phyloP scores from a whole-genome alignment of 2,888 invertebrate species.

The Cephonodes hylas region DNA sequence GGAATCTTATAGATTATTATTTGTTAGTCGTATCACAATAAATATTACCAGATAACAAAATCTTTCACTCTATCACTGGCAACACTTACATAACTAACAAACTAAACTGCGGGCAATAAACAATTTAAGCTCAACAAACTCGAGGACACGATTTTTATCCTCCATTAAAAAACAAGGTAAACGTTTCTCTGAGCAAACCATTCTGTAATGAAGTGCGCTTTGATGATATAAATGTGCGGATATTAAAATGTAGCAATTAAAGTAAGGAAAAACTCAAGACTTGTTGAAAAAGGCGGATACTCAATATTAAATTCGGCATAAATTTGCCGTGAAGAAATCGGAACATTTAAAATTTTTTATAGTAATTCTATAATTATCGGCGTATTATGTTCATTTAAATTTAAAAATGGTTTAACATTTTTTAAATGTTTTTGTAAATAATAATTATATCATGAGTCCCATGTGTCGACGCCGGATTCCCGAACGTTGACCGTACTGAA shows the following conservation, averaged over 20 bases:
- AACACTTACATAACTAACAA: neutral
- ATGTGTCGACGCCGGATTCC: no score
- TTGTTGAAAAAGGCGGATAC: neutral
- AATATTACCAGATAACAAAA: no score
- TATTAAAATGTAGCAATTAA: conserved; percentile 1
- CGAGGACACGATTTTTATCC: neutral
- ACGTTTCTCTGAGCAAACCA: neutral
- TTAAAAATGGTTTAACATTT: no score
- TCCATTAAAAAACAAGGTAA: neutral
- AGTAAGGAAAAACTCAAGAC: neutral
- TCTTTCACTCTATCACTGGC: neutral
- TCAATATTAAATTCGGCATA: neutral
- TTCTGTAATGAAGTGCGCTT: neutral
- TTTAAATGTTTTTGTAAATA: no score
- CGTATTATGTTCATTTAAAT: no score
- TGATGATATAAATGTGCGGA: conserved; percentile 1
- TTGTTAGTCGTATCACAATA: no score
- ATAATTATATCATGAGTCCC: no score
- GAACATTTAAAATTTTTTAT: no score
- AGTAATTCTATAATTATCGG: no score
- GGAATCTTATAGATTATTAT: no score
- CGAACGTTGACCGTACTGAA: no score
- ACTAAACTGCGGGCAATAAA: neutral
- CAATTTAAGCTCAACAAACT: neutral
- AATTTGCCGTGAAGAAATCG: no score